Conservation (phyloP, 92 coral and sea anemone genomes). For the Siderastrea siderea region DNA sequence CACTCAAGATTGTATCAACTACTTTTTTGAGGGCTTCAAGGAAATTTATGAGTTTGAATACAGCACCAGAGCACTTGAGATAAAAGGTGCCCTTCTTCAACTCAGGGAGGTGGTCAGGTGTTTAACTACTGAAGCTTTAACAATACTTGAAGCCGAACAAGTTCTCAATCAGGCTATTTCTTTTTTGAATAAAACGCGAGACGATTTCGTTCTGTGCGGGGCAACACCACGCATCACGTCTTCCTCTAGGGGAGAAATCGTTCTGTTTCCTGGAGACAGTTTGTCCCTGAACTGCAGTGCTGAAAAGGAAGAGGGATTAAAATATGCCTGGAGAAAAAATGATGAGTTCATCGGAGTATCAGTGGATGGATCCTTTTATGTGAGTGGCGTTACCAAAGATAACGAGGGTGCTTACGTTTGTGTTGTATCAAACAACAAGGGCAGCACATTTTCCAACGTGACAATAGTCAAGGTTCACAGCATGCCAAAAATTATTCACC, state of each 20-base stretch:
- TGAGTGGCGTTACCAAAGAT: no score
- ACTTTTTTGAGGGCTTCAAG: conserved; percentile 50
- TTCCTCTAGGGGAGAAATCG: conserved; percentile 11
- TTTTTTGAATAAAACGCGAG: conserved; percentile 55
- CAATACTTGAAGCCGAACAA: background rate
- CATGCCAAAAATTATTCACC: conserved; percentile 62
- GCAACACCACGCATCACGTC: conserved; percentile 50
- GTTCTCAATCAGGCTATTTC: conserved; percentile 8
- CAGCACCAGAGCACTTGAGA: conserved; percentile 48
- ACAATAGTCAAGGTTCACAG: conserved; percentile 30
- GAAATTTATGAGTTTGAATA: conserved; percentile 62
- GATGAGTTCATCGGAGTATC: no score
- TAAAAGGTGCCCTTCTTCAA: conserved; percentile 37
- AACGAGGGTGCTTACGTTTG: no score
- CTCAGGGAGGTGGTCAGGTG: background rate
- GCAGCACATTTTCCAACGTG: no score
- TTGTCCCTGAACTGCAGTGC: conserved; percentile 54
- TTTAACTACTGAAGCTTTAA: no score
- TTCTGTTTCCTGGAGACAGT: conserved; percentile 46
- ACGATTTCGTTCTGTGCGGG: conserved; percentile 71
- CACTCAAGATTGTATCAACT: conserved; percentile 63
- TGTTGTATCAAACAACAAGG: no score
- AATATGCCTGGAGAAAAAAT: conserved; percentile 18
- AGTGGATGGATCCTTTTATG: no score
- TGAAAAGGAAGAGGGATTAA: conserved; percentile 36